phyloP scores from a whole-genome alignment of 2,888 invertebrate genomes.

The Gymnoscelis rufifasciata region DNA sequence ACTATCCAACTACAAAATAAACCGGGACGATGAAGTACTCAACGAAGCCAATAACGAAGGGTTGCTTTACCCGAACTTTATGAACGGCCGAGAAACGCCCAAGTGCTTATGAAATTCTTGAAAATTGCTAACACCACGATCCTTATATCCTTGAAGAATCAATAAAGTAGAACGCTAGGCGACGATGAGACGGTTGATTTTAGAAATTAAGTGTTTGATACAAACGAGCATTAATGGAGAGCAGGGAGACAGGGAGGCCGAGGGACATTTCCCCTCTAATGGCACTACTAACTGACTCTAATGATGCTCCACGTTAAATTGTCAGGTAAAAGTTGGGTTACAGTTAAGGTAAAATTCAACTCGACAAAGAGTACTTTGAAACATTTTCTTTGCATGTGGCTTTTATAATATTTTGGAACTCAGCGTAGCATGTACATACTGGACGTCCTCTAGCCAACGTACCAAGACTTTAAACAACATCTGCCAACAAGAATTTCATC shows the following conservation, averaged over 20 bases:
- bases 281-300: constrained; percentile 63
- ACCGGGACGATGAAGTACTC: constrained; percentile 31
- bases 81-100: constrained; percentile 1
- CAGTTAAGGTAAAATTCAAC: background rate
- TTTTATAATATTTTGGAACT: no score
- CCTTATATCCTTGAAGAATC: background rate
- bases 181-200: constrained; percentile 51
- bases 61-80: constrained; percentile 17
- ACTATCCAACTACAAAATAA: constrained; percentile 48
- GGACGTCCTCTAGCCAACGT: no score
- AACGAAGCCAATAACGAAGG: constrained; percentile 13
- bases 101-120: constrained; percentile 1
- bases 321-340: constrained; percentile 24
- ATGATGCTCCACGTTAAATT: constrained; percentile 17
- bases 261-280: constrained; percentile 51
- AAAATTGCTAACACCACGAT: constrained; percentile 2
- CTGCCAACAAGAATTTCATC: no score
- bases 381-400: no score
- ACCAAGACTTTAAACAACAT: no score
- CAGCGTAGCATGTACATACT: no score
- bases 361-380: no score
- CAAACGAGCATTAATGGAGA: constrained; percentile 62
- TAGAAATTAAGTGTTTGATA: constrained; percentile 63
- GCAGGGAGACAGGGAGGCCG: constrained; percentile 41
- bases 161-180: constrained; percentile 40